Percentiles rank a stretch among this genome's conserved stretches.
phyloP scores from a whole-genome alignment of 2,797 vertebrate species.

The Dallia pectoralis region DNA sequence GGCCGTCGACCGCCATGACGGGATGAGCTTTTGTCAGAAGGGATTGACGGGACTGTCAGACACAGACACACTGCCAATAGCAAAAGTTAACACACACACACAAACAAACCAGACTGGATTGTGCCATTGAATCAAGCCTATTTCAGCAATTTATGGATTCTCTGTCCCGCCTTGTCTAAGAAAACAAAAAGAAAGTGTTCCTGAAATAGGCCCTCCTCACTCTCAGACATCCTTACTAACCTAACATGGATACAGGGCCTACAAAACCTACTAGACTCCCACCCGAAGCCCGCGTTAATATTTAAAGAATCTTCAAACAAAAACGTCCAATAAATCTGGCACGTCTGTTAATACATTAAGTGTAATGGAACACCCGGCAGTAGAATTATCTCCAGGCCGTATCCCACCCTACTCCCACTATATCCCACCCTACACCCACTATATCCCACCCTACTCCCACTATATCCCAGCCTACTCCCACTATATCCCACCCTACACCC shows the following conservation, averaged over 20 bases:
- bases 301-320: slow-evolving; percentile 51
- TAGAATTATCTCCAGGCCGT: slow-evolving; percentile 31
- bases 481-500: too few relatives aligned
- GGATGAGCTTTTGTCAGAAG: slow-evolving; percentile 8
- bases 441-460: too few relatives aligned
- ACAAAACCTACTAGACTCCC: slow-evolving; percentile 11
- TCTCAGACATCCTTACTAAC: slow-evolving; percentile 5
- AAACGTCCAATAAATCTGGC: slow-evolving; percentile 49
- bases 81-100: neutral
- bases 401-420: too few relatives aligned
- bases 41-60: neutral
- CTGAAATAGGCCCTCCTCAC: neutral
- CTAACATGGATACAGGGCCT: neutral
- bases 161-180: neutral
- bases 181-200: neutral
- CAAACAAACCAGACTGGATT: slow-evolving; percentile 3
- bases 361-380: slow-evolving; percentile 45
- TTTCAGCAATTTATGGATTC: too few relatives aligned
- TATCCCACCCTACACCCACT: too few relatives aligned
- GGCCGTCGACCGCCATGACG: slow-evolving; percentile 16
- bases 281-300: slow-evolving; percentile 18
- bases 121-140: slow-evolving; percentile 14
- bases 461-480: too few relatives aligned
- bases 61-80: neutral
- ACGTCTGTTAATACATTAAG: slow-evolving; percentile 28